A percentile compares a stretch with the other conserved stretches of the same genome.
Evolutionary conservation across 2,113 vertebrate genomes (phyloP).

Genomic region (Phrynosoma platyrhinos): DNA sequence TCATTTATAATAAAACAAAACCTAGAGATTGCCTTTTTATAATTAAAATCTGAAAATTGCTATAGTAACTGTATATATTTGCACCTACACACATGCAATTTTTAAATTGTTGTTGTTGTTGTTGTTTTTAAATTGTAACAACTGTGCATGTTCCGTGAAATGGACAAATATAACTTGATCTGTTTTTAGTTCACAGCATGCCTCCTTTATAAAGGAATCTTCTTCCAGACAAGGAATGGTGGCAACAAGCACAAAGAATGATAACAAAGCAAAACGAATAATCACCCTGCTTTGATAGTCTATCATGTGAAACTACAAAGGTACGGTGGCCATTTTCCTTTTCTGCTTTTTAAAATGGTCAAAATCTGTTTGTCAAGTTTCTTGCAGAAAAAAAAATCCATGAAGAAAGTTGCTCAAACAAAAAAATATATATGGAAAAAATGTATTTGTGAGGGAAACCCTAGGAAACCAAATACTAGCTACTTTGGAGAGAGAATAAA

Average conservation of each 20-base stretch:
- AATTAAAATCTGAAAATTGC: not conserved
- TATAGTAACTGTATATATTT: not conserved
- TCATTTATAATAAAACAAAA: too few relatives aligned
- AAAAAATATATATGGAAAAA: not conserved
- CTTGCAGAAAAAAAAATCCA: not conserved
- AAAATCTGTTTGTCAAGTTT: not conserved
- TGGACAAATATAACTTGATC: not conserved
- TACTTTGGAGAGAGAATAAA: not conserved
- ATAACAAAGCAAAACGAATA: not conserved
- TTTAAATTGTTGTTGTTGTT: not conserved
- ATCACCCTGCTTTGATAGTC: not conserved
- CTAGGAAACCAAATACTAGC: not conserved
- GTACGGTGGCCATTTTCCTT: conserved; percentile 13
- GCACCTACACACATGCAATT: not conserved
- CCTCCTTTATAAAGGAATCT: not conserved
- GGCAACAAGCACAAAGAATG: not conserved
- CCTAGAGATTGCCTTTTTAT: not conserved
- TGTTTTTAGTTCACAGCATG: not conserved
- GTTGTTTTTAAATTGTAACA: not conserved
- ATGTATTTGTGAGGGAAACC: not conserved
- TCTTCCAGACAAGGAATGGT: not conserved
- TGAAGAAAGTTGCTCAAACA: not conserved
- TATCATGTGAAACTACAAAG: not conserved
- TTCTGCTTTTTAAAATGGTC: conserved; percentile 15
- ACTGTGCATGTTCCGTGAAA: not conserved